These are phyloP conservation scores for Corythaeola cristata DNA, from an alignment of 2,113 vertebrate genomes.

Conservation along the genomic window DNA sequence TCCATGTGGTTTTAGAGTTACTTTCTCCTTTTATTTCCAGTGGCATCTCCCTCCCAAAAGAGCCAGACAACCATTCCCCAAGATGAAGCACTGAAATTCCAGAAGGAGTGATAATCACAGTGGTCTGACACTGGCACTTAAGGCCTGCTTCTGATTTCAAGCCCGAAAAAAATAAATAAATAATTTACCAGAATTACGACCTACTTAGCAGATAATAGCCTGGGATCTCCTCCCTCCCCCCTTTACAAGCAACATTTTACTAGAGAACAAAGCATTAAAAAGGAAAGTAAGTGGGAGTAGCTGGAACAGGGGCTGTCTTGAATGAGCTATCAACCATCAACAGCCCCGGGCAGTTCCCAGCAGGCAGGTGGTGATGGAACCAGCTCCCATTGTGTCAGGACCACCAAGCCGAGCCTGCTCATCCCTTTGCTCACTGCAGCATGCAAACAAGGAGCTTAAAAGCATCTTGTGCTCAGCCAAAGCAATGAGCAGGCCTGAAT, in stretches of 20 bases:
- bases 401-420: not conserved
- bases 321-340: not conserved
- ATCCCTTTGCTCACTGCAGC: not conserved
- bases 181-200: conserved; percentile 46
- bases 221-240: not conserved
- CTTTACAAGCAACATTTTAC: not conserved
- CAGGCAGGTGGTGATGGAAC: not conserved
- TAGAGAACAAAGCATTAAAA: conserved; percentile 1
- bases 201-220: conserved; percentile 45
- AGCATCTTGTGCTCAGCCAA: not conserved
- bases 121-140: not conserved
- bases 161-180: conserved; percentile 8
- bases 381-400: not conserved
- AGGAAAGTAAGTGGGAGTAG: not conserved
- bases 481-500: not conserved
- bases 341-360: not conserved
- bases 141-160: conserved; percentile 9
- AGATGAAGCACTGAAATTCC: not conserved
- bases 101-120: not conserved
- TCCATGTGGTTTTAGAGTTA: not conserved
- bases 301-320: not conserved
- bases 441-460: not conserved
- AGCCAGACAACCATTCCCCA: not conserved
- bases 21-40: not conserved
- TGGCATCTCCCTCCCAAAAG: not conserved